Base-by-base conservation (phyloP, 2,797 vertebrate species). In the Phylloscopus collybita region DNA sequence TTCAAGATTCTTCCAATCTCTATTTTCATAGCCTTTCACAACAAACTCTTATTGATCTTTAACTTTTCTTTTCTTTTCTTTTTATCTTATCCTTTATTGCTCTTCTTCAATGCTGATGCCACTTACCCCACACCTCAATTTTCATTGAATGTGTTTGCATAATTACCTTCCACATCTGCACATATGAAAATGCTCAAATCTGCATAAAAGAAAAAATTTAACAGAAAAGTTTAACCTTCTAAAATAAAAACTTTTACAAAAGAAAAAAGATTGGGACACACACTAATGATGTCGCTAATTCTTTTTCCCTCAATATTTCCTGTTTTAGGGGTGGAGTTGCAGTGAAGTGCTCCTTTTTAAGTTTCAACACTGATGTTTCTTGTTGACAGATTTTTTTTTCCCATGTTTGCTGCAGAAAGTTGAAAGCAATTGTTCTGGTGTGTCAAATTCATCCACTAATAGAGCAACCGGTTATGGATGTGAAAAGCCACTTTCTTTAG, bases 61-160 rank as follows among this genome's bases (percentile, higher is more conserved):
- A 82, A 19, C 4, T 62, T 85, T 42, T 70, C 29, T 85, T 82
- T 12, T 9, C 36, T 71, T 80, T 84, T 20, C 19, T 53, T 36
- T 17, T 4, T 34, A 50, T 11, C 11, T 49, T 67, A 34, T 36
- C 2, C 15, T 38, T 54, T 60, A 47, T 44, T 76, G 6, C 3
- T 67, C 9, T 82, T 82, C 22, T 51, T 66, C 10, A 70, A 6
- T 36, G 38, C 23, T 80, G 36, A 49, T 4, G 6, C 45, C 9
- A 26, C 23, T 56, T n/a, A 7, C 15, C 1, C 8, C 7, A 4
- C 9, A 6, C 1, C 6, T 5, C 8, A 47, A 3, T 38, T 69
- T 36, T 70, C 20, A 73, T 27, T 88, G 17, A 59, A 79, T 44
- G 11, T 3, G 32, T 85, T 80, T 90, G 12, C 30, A 32, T 81